Evolutionary conservation across 2,113 vertebrate genomes (phyloP).

Genomic region (Nanger granti): DNA sequence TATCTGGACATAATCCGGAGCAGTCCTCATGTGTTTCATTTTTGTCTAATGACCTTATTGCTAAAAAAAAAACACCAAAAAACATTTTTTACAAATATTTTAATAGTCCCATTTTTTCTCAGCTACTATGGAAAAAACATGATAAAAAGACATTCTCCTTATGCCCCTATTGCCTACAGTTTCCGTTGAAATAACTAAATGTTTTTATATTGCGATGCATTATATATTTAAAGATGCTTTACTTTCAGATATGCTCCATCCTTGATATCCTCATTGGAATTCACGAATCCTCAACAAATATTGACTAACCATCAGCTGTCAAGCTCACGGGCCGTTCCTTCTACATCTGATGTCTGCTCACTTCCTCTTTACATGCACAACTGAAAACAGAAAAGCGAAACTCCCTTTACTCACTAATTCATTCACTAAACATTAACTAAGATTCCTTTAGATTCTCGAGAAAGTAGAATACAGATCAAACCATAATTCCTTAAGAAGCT

Average conservation of each 20-base stretch:
- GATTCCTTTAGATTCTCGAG: neutral
- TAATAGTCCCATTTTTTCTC: neutral
- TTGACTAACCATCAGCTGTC: neutral
- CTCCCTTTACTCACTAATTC: neutral
- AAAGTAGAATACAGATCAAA: neutral
- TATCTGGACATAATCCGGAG: neutral
- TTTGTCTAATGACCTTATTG: neutral
- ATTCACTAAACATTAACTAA: neutral
- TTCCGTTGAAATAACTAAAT: neutral
- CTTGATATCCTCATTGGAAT: neutral
- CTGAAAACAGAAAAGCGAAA: neutral
- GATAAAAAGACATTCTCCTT: neutral
- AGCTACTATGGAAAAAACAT: neutral
- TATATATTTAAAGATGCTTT: neutral
- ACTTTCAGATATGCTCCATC: neutral
- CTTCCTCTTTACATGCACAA: accelerated
- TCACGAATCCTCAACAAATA: neutral
- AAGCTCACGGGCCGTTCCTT: neutral
- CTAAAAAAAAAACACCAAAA: neutral
- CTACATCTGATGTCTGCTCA: neutral
- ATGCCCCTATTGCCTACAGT: accelerated
- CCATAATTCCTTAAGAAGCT: neutral
- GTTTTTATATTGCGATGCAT: neutral
- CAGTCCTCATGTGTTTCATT: neutral
- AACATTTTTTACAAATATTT: neutral